Evolutionary conservation across 1,140 invertebrate species (phyloP).

Genomic region (Archivesica marissinica): DNA sequence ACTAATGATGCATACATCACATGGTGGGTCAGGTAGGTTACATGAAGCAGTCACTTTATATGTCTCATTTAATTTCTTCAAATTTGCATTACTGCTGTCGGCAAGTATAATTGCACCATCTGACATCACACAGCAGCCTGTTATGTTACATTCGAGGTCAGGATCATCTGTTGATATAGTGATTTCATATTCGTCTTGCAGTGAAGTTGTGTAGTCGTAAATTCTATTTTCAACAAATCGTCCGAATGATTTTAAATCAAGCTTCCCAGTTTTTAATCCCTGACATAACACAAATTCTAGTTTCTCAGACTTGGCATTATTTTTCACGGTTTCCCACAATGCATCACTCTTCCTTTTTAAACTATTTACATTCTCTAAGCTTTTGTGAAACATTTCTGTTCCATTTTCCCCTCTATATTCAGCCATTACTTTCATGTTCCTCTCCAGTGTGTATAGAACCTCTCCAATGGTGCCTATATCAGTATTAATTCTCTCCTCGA

Average conservation of each 20-base stretch:
- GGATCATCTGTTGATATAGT: constrained; percentile 10
- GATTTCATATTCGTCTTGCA: constrained; percentile 43
- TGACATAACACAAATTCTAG: constrained; percentile 24
- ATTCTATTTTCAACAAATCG: constrained; percentile 38
- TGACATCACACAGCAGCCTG: constrained; percentile 33
- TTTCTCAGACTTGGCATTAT: background rate
- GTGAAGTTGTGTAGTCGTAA: constrained; percentile 10
- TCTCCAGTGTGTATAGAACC: background rate
- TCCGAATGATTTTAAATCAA: constrained; percentile 45
- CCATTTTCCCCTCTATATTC: background rate
- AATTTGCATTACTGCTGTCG: constrained; percentile 29
- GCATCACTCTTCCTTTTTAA: constrained; percentile 26
- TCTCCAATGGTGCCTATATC: background rate
- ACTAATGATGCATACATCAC: constrained; percentile 14
- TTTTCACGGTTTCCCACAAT: background rate
- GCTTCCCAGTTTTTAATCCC: background rate
- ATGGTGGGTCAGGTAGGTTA: constrained; percentile 30
- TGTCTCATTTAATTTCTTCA: constrained; percentile 29
- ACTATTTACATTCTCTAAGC: background rate
- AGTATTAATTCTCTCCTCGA: background rate
- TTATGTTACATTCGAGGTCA: constrained; percentile 39
- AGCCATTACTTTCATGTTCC: constrained; percentile 3
- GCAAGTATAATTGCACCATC: constrained; percentile 21
- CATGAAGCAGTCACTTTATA: constrained; percentile 8
- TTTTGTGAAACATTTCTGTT: background rate